Evolutionary conservation across 2,113 vertebrate genomes (phyloP).

Genomic region (Neoarius graeffei): DNA sequence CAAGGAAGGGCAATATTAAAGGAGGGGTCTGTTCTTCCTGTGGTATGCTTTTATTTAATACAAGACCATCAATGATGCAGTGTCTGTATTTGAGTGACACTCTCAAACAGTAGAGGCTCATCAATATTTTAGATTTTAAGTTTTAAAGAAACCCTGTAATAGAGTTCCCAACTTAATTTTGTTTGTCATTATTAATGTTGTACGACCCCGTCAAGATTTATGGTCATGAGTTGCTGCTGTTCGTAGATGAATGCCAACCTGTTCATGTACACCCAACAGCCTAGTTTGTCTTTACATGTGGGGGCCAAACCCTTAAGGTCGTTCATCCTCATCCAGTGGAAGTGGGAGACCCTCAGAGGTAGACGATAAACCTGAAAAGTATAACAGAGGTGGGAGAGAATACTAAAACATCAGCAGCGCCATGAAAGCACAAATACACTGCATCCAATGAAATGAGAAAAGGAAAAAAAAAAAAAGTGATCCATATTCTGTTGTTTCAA

Average conservation of each 20-base stretch:
- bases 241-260: constrained; percentile 73
- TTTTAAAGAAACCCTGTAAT: too few relatives aligned
- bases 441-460: not conserved
- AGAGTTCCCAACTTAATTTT: not conserved
- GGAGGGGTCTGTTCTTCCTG: too few relatives aligned
- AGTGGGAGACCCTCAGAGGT: constrained; percentile 75
- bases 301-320: constrained; percentile 87
- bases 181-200: not conserved
- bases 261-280: constrained; percentile 93
- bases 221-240: too few relatives aligned
- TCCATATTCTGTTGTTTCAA: not conserved
- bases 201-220: not conserved
- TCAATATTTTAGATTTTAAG: too few relatives aligned
- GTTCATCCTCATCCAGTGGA: constrained; percentile 89
- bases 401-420: not conserved
- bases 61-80: too few relatives aligned
- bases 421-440: not conserved
- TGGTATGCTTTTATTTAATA: too few relatives aligned
- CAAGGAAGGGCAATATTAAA: too few relatives aligned
- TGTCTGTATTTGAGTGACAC: too few relatives aligned
- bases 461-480: not conserved
- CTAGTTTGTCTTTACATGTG: constrained; percentile 94
- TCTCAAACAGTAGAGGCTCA: too few relatives aligned
- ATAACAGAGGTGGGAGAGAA: not conserved
- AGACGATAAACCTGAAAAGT: constrained; percentile 87